Conservation (phyloP, 2,888 invertebrate genomes). For the Eupithecia subumbrata region DNA sequence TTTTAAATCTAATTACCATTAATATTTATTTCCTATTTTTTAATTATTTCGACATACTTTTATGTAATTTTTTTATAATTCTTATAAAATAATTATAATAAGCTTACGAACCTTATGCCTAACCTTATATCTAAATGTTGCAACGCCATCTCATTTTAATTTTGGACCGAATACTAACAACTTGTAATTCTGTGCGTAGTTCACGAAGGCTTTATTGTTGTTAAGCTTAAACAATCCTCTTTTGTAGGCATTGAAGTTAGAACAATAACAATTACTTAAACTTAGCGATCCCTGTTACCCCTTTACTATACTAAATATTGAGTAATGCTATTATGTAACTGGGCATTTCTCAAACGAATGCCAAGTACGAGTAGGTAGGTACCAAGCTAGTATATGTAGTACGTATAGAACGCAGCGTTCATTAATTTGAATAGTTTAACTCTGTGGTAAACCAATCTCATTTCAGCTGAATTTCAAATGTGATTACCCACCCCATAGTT, state of each 20-base stretch:
- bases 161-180: not conserved
- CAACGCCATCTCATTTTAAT: constrained; percentile 1
- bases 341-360: not conserved
- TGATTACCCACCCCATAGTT: constrained; percentile 14
- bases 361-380: not conserved
- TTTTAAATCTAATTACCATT: no score
- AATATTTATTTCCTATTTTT: no score
- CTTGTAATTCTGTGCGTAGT: constrained; percentile 18
- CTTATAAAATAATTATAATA: no score
- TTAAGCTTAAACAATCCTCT: constrained; percentile 23
- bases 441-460: constrained; percentile 22
- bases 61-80: no score
- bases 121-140: no score
- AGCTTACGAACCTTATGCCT: no score
- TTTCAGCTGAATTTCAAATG: constrained; percentile 21
- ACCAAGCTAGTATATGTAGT: not conserved
- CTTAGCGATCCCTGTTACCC: not conserved
- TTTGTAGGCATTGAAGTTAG: constrained; percentile 28
- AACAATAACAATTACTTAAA: constrained; percentile 24
- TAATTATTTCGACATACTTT: no score
- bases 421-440: constrained; percentile 31
- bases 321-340: not conserved
- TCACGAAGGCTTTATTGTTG: constrained; percentile 21
- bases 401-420: not conserved
- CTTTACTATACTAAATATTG: not conserved